Evolutionary conservation across 2,797 vertebrate species (phyloP).

Genomic region (Spheniscus humboldti): DNA sequence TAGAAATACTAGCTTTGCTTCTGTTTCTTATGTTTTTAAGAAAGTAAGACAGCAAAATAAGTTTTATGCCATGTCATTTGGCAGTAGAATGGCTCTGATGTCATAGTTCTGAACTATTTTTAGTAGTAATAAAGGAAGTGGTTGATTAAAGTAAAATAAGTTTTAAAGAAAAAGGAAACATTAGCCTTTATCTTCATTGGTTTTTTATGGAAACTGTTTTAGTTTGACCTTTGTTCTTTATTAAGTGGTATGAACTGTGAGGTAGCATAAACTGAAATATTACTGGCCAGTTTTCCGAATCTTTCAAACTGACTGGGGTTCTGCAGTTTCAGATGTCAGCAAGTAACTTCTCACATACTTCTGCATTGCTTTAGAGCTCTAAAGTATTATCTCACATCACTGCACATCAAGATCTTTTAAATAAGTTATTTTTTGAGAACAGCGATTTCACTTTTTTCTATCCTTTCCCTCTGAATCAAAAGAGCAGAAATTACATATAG

Average conservation of each 20-base stretch:
- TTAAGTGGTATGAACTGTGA: background rate
- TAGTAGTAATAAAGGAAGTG: background rate
- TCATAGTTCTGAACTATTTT: background rate
- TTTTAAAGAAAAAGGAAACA: background rate
- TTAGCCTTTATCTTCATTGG: background rate
- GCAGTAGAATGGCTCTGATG: background rate
- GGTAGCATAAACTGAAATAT: background rate
- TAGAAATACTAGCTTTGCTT: background rate
- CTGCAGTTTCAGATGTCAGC: background rate
- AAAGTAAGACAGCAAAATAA: background rate
- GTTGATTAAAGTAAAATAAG: background rate
- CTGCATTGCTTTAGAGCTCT: background rate
- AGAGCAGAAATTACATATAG: background rate
- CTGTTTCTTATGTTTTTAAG: background rate
- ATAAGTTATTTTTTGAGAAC: background rate
- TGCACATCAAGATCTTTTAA: background rate
- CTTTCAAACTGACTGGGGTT: background rate
- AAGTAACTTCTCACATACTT: background rate
- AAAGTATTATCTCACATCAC: background rate
- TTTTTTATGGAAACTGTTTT: background rate
- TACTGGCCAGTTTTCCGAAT: background rate
- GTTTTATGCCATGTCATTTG: background rate
- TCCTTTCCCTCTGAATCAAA: background rate
- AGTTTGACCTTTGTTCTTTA: background rate
- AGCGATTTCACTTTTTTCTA: background rate